These are phyloP conservation scores for Telenomus remus DNA, from an alignment of 1,140 invertebrate genomes.

Conservation along the genomic window DNA sequence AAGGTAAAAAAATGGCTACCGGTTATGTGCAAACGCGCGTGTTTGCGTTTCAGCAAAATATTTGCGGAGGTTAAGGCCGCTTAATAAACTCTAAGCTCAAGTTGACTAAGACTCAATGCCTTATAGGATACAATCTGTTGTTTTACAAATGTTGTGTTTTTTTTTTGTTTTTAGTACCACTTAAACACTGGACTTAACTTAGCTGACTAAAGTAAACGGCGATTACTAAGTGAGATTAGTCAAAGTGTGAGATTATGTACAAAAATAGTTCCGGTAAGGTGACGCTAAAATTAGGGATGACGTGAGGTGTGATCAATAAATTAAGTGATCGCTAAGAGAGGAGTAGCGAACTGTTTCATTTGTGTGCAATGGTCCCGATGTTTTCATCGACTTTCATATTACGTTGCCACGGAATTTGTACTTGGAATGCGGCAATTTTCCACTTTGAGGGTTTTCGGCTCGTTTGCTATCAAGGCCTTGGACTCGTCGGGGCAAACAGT, in stretches of 20 bases:
- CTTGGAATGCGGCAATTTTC: constrained; percentile 64
- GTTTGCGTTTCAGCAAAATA: constrained; percentile 21
- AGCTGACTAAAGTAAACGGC: no score
- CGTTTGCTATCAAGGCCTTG: constrained; percentile 68
- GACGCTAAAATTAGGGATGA: constrained; percentile 3
- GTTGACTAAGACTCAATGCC: no score
- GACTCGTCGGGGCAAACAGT: constrained; percentile 69
- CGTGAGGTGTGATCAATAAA: constrained; percentile 35
- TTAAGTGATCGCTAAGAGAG: constrained; percentile 36
- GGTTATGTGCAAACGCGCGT: constrained; percentile 40
- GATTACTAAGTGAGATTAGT: no score
- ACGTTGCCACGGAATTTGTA: constrained; percentile 63
- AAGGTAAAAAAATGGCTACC: constrained; percentile 40
- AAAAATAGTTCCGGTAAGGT: no score
- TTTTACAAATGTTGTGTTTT: no score
- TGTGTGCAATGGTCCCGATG: constrained; percentile 7
- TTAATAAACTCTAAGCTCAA: no score
- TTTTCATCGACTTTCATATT: constrained; percentile 38
- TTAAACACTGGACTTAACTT: no score
- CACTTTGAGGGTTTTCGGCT: constrained; percentile 66
- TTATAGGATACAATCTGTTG: no score
- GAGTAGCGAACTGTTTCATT: constrained; percentile 16
- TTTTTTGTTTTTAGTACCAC: no score
- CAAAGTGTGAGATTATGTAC: no score
- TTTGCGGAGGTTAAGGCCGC: constrained; percentile 43